A percentile compares a stretch with the other conserved stretches of the same genome.
phyloP scores from a whole-genome alignment of 2,888 invertebrate genomes.

The Galeruca laticollis region DNA sequence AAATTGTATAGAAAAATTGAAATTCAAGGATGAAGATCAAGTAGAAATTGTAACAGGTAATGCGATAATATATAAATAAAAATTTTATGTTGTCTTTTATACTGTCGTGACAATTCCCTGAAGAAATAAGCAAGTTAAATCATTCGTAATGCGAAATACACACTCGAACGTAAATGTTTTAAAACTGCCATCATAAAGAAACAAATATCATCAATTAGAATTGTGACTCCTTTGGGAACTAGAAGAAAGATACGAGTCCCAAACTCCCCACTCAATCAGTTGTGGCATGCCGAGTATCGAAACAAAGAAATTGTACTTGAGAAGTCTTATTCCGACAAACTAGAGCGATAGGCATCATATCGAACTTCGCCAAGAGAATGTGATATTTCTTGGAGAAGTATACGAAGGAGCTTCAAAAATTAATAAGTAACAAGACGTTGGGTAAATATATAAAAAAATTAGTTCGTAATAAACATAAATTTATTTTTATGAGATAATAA shows the following conservation, averaged over 20 bases:
- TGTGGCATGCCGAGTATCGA: conserved; percentile 63
- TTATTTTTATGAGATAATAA: too few relatives aligned
- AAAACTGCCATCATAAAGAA: conserved; percentile 54
- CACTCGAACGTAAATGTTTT: conserved; percentile 47
- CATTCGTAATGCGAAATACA: conserved; percentile 38
- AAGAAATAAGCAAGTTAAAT: conserved; percentile 22
- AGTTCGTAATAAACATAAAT: background rate
- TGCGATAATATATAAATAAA: background rate
- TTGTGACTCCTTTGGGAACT: conserved; percentile 57
- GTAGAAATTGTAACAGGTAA: background rate
- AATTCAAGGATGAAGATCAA: too few relatives aligned
- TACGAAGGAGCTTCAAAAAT: conserved; percentile 21
- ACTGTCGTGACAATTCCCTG: conserved; percentile 1
- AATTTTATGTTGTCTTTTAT: background rate
- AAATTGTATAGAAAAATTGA: too few relatives aligned
- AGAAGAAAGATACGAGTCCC: conserved; percentile 61
- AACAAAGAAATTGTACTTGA: conserved; percentile 66
- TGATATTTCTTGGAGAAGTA: conserved; percentile 56
- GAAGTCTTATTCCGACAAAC: conserved; percentile 63
- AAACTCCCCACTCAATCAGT: conserved; percentile 66
- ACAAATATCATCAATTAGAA: conserved; percentile 61
- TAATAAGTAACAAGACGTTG: background rate
- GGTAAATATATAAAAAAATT: background rate
- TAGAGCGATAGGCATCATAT: conserved; percentile 65
- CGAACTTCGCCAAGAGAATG: conserved; percentile 60